phyloP scores from a whole-genome alignment of 2,797 vertebrate genomes.

The Melanotaenia maccullochi region DNA sequence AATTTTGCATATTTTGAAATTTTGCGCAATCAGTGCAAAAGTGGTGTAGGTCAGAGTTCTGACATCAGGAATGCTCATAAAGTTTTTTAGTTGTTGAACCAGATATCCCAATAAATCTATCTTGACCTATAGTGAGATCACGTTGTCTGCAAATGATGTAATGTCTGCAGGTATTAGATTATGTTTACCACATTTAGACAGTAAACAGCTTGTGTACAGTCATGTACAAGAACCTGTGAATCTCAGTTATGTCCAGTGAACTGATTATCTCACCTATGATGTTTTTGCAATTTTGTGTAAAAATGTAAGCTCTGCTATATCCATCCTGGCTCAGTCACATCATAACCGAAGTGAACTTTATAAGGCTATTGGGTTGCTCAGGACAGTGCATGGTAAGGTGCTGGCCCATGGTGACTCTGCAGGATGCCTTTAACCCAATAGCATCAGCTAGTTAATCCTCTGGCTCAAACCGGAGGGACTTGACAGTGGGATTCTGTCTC shows the following conservation, averaged over 20 bases:
- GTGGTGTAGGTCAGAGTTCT: too few species aligned
- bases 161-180: too few species aligned
- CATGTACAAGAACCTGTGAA: too few species aligned
- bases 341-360: conserved; percentile 30
- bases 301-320: conserved; percentile 9
- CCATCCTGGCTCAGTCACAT: conserved; percentile 15
- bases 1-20: too few species aligned
- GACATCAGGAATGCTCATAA: too few species aligned
- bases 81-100: too few species aligned
- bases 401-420: conserved; percentile 36
- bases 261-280: background rate
- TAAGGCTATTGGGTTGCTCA: conserved; percentile 43
- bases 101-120: too few species aligned
- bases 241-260: too few species aligned
- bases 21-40: too few species aligned
- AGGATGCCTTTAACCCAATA: conserved; percentile 56
- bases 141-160: too few species aligned
- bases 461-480: conserved; percentile 39
- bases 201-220: background rate
- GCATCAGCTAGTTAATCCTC: conserved; percentile 66
- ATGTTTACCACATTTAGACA: background rate
- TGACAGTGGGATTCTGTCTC: conserved; percentile 59
- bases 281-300: background rate
- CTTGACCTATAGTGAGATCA: too few species aligned
- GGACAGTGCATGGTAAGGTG: conserved; percentile 21